A percentile compares a stretch with the other conserved stretches of the same genome.
These are phyloP conservation scores for Phalacrocorax aristotelis DNA, from an alignment of 2,113 vertebrate genomes.

Conservation along the genomic window DNA sequence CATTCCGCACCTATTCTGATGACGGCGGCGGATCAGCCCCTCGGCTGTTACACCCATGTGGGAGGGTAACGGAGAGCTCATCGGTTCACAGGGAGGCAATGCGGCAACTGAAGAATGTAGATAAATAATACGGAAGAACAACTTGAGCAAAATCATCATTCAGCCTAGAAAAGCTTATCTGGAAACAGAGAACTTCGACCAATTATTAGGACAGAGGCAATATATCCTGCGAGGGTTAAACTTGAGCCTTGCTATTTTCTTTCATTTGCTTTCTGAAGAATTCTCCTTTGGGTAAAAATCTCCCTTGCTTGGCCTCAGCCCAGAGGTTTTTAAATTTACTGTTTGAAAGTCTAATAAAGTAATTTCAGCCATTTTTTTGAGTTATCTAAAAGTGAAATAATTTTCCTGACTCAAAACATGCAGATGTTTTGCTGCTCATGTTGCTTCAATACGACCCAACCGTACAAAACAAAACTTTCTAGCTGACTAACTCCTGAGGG, in stretches of 20 bases:
- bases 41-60: rapidly evolving
- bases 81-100: not conserved
- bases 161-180: slow-evolving; percentile 27
- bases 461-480: not conserved
- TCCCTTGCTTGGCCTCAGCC: slow-evolving; percentile 31
- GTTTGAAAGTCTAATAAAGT: slow-evolving; percentile 25
- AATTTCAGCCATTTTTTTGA: not conserved
- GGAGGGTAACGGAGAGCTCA: not conserved
- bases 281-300: slow-evolving; percentile 32
- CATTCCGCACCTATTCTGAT: not conserved
- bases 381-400: slow-evolving; percentile 18
- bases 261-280: slow-evolving; percentile 37
- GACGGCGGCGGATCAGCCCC: not conserved
- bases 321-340: slow-evolving; percentile 22
- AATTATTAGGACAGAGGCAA: not conserved
- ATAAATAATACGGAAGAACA: not conserved
- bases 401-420: slow-evolving; percentile 15
- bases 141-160: not conserved
- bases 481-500: slow-evolving; percentile 32
- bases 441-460: not conserved
- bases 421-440: not conserved
- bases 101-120: not conserved
- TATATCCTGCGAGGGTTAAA: slow-evolving; percentile 50
- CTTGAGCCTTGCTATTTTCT: not conserved
- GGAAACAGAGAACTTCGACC: slow-evolving; percentile 38